phyloP scores from a whole-genome alignment of 2,113 vertebrate species.

The Colius striatus region DNA sequence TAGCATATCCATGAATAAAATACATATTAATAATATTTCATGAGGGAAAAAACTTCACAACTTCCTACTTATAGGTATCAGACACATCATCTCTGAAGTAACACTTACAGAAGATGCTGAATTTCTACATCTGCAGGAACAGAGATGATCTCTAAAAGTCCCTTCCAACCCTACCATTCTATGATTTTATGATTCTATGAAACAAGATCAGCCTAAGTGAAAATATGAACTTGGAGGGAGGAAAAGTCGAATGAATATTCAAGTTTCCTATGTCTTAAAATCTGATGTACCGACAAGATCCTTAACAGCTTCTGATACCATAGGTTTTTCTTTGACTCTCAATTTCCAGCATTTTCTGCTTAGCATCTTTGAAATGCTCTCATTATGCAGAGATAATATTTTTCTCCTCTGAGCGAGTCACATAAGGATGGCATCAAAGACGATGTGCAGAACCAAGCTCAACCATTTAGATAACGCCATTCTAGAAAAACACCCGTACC shows the following conservation, averaged over 20 bases:
- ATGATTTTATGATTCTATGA: not conserved
- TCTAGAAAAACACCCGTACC: rapidly evolving
- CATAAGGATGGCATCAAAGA: not conserved
- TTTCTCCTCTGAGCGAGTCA: rapidly evolving
- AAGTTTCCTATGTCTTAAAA: not conserved
- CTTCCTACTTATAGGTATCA: not conserved
- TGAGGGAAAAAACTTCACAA: not conserved
- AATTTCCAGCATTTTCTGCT: not conserved
- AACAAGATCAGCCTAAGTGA: not conserved
- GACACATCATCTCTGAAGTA: not conserved
- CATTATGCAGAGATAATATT: not conserved
- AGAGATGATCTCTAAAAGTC: too few species aligned
- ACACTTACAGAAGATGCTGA: not conserved
- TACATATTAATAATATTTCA: not conserved
- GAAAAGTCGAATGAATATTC: not conserved
- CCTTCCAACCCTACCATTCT: too few species aligned
- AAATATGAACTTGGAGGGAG: not conserved
- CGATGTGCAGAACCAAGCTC: not conserved
- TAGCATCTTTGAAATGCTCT: not conserved
- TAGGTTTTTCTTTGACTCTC: not conserved
- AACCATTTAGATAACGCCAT: not conserved
- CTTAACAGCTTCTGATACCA: not conserved
- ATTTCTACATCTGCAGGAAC: not conserved
- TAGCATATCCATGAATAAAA: not conserved
- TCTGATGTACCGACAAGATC: not conserved